These are phyloP conservation scores for Capitulum mitella DNA, from an alignment of 2,888 invertebrate species.

Conservation along the genomic window DNA sequence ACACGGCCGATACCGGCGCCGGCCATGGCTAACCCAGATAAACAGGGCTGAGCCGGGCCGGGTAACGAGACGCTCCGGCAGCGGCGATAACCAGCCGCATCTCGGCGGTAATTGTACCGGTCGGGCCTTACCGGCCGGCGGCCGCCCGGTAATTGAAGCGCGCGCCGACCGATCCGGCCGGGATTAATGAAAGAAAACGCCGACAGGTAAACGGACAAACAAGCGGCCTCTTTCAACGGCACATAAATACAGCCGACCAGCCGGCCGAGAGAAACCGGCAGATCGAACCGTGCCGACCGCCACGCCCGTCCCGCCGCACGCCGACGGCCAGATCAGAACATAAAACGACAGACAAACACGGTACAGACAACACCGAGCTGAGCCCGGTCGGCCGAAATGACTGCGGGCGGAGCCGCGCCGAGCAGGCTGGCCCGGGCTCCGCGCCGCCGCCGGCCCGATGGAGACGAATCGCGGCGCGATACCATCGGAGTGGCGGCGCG, in stretches of 20 bases:
- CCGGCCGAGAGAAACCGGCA: neutral
- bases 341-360: neutral
- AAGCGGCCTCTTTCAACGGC: neutral
- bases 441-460: no score
- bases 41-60: neutral
- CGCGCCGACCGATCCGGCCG: neutral
- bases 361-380: no score
- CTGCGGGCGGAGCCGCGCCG: no score
- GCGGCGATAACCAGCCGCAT: neutral
- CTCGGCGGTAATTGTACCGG: neutral
- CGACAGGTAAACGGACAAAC: neutral
- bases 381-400: no score
- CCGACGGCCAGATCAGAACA: neutral
- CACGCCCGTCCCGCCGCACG: no score
- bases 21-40: neutral
- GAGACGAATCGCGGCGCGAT: no score
- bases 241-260: neutral
- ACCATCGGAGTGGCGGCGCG: no score
- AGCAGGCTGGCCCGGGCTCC: no score
- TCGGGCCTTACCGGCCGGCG: neutral
- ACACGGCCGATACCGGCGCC: no score
- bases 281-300: neutral
- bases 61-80: neutral
- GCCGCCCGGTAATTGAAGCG: neutral
- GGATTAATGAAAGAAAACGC: neutral